phyloP scores from a whole-genome alignment of 2,888 invertebrate genomes.

The Salpingus planirostris region DNA sequence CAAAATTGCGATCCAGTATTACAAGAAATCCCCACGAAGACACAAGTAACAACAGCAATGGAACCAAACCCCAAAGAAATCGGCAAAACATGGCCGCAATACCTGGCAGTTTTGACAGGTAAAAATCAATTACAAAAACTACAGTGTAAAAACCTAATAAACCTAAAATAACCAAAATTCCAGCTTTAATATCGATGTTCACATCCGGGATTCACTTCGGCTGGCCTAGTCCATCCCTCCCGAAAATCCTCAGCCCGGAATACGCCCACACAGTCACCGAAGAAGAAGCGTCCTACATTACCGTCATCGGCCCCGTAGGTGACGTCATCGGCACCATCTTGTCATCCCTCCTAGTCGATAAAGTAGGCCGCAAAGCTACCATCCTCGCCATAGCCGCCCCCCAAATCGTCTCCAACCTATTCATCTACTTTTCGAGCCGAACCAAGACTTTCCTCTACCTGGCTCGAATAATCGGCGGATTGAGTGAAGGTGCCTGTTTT shows the following conservation, averaged over 20 bases:
- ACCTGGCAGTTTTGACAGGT: too few species aligned
- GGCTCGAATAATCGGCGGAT: constrained; percentile 23
- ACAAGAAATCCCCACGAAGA: too few species aligned
- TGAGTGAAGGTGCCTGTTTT: constrained; percentile 23
- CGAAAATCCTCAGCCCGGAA: constrained; percentile 20
- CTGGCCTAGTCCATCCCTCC: constrained; percentile 24
- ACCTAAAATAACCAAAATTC: too few species aligned
- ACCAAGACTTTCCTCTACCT: constrained; percentile 14
- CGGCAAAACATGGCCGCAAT: too few species aligned
- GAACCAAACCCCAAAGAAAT: too few species aligned
- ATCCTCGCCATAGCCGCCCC: constrained; percentile 19
- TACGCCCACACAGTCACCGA: constrained; percentile 19
- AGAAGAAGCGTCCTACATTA: constrained; percentile 24
- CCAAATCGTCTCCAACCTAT: constrained; percentile 15
- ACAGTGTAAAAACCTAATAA: too few species aligned
- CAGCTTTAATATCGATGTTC: not conserved
- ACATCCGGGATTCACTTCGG: constrained; percentile 16
- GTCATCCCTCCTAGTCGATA: constrained; percentile 17
- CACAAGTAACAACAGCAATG: too few species aligned
- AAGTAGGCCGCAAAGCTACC: constrained; percentile 21
- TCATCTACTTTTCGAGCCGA: constrained; percentile 16
- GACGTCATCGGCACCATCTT: constrained; percentile 21
- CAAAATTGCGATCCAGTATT: too few species aligned
- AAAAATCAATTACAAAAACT: too few species aligned
- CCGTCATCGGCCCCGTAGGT: constrained; percentile 21